Conservation (phyloP, 2,888 invertebrate species). For the Cosmopolites sordidus region DNA sequence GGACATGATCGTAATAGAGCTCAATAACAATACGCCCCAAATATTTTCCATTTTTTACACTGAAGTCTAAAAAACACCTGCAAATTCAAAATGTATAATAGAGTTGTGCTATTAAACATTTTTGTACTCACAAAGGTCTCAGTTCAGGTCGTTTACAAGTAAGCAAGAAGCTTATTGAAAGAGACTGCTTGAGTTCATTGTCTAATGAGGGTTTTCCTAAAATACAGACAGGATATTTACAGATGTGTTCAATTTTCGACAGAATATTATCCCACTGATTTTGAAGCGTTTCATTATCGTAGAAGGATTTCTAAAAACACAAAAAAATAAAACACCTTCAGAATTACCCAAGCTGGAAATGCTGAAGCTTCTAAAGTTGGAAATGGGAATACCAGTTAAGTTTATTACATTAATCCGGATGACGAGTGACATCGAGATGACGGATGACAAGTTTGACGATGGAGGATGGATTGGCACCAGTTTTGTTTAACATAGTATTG, state of each 20-base stretch:
- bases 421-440: no score
- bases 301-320: constrained; percentile 30
- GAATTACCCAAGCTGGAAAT: no score
- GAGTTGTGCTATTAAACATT: neutral
- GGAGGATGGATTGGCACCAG: no score
- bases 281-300: constrained; percentile 30
- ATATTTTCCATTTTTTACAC: constrained; percentile 38
- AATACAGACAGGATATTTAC: constrained; percentile 38
- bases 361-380: no score
- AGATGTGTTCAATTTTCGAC: constrained; percentile 33
- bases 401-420: no score
- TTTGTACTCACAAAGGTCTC: constrained; percentile 28
- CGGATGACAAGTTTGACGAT: no score
- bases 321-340: no score
- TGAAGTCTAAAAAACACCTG: constrained; percentile 46
- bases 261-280: constrained; percentile 34
- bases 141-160: constrained; percentile 23
- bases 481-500: no score
- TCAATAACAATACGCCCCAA: constrained; percentile 45
- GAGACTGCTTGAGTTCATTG: constrained; percentile 32
- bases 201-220: constrained; percentile 37
- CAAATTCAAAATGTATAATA: constrained; percentile 14
- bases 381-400: no score
- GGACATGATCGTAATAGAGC: constrained; percentile 45
- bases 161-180: constrained; percentile 39